Base-by-base conservation (phyloP, 2,888 invertebrate genomes). In the Archips xylosteana region DNA sequence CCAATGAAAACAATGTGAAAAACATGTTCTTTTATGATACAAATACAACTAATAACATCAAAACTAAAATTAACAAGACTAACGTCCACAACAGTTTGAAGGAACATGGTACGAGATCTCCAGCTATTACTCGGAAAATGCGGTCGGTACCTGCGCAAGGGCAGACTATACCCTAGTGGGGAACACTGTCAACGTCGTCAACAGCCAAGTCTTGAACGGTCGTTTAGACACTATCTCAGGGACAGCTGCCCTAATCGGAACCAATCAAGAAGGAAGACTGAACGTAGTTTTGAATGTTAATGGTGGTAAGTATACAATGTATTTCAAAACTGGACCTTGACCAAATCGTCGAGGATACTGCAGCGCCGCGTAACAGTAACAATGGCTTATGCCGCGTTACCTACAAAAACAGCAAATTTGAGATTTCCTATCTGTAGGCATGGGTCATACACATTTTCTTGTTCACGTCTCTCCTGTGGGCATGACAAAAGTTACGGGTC, bases 181-280 rank as follows among this genome's bases (percentile, higher is more conserved):
- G 0, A 76, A 77, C 4, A 81, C 82, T 9, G 77, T 78, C 9
- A 81, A 90, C 0, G 75, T 78, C 2, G 85, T 90, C 0, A 90
- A 90, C 77, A 87, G 89, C 0, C 86, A 90, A 75, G 90, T 91
- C 8, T 71, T 87, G 34, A 78, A 87, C 57, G 79, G 84, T 69
- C 75, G 73, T 0, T 79, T 92, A 0, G 79, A 76, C 36, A 81
- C 82, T 12, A 85, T 87, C 34, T 77, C 77, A 57, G 91, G 90
- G 49, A 79, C 81, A 2, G 90, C 89, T 6, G 79, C 78, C 8
- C 36, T 86, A 0, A 81, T 94, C 13, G 95, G 95, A 0, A 95
- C 95, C 78, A 96, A 96, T 80, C 91, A 92, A 0, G 92, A 90
- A 65, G 96, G 95, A 73, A 91, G 95, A 23, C 93, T 96, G 0